Conservation (phyloP, 2,113 vertebrate genomes). For the Leptobrachium ailaonicum region DNA sequence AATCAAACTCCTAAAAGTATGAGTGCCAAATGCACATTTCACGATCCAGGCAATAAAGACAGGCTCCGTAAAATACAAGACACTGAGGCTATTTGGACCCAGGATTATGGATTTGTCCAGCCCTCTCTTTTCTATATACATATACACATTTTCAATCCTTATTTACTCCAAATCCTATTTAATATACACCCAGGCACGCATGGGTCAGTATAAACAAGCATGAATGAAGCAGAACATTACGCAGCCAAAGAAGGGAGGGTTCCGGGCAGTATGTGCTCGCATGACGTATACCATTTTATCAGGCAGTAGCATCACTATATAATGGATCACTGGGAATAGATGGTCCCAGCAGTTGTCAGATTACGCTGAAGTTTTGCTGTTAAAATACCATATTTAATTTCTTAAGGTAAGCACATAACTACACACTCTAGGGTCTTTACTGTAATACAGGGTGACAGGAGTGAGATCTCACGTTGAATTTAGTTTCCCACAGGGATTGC, state of each 20-base stretch:
- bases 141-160: neutral
- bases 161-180: constrained; percentile 2
- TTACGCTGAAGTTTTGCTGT: constrained; percentile 43
- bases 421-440: too few relatives aligned
- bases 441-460: too few relatives aligned
- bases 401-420: neutral
- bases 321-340: constrained; percentile 50
- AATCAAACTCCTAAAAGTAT: too few relatives aligned
- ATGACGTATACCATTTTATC: constrained; percentile 21
- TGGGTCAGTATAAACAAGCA: constrained; percentile 31
- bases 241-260: neutral
- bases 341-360: constrained; percentile 45
- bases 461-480: too few relatives aligned
- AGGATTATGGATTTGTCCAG: too few relatives aligned
- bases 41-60: too few relatives aligned
- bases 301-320: constrained; percentile 41
- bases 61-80: too few relatives aligned
- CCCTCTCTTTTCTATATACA: neutral
- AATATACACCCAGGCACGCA: neutral
- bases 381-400: constrained; percentile 49
- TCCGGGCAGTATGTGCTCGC: constrained; percentile 20
- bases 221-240: constrained; percentile 15
- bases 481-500: too few relatives aligned
- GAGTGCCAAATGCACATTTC: too few relatives aligned
- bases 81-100: too few relatives aligned